Conservation (phyloP, 2,888 invertebrate species). For the Brachypterus glaber region DNA sequence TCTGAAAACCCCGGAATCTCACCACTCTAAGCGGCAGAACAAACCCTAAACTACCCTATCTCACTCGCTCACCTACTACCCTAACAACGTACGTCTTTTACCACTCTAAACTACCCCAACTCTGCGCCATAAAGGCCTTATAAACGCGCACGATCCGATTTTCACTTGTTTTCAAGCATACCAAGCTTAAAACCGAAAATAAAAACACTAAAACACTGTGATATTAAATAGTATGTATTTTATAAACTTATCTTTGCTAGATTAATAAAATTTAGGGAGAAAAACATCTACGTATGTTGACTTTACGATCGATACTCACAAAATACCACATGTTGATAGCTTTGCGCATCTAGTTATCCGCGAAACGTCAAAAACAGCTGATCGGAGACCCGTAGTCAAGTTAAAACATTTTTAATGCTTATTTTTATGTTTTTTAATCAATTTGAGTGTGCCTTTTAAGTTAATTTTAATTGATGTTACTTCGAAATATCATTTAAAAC, state of each 20-base stretch:
- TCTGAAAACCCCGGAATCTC: constrained; percentile 34
- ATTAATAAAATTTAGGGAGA: too few relatives aligned
- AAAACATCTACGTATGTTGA: too few relatives aligned
- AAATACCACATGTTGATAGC: constrained; percentile 31
- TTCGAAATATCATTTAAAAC: too few relatives aligned
- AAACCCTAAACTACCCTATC: constrained; percentile 24
- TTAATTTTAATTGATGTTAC: too few relatives aligned
- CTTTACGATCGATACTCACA: constrained; percentile 29
- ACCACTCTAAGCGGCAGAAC: constrained; percentile 25
- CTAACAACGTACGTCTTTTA: constrained; percentile 30
- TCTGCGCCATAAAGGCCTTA: constrained; percentile 33
- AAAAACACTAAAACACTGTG: too few relatives aligned
- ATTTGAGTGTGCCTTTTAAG: too few relatives aligned
- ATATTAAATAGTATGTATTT: too few relatives aligned
- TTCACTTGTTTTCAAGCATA: constrained; percentile 13
- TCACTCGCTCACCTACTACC: constrained; percentile 33
- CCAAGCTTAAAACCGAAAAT: constrained; percentile 7
- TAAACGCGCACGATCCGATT: constrained; percentile 31
- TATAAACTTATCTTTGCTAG: too few relatives aligned
- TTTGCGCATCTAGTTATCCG: constrained; percentile 17
- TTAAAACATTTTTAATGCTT: too few relatives aligned
- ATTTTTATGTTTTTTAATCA: too few relatives aligned
- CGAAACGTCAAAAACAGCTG: background rate
- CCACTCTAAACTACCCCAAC: constrained; percentile 29
- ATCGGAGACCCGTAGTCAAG: too few relatives aligned